Percentiles rank a stretch among this genome's conserved stretches.
These are phyloP conservation scores for Boulengerochromis microlepis DNA, from an alignment of 2,113 vertebrate genomes.

Conservation along the genomic window DNA sequence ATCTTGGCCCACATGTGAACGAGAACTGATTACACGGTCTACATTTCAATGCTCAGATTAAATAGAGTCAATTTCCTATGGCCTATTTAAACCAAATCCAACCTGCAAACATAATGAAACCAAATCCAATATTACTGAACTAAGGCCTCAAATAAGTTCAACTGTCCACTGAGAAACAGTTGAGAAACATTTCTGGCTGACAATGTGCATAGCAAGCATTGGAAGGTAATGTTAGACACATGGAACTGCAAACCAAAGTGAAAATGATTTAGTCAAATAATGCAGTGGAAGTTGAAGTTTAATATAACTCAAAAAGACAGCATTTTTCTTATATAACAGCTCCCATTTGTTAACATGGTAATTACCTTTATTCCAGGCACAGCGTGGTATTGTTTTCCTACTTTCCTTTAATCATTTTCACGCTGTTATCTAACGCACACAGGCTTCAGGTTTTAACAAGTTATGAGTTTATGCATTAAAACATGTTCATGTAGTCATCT, in stretches of 20 bases:
- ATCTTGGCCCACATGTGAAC: conserved; percentile 62
- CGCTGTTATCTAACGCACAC: neutral
- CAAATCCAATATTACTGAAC: conserved; percentile 9
- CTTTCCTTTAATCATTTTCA: neutral
- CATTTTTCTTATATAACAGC: neutral
- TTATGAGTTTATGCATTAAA: neutral
- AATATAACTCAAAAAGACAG: neutral
- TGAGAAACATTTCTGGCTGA: neutral
- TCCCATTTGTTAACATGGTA: neutral
- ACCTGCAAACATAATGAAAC: conserved; percentile 35
- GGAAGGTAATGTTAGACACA: neutral
- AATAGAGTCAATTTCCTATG: conserved; percentile 59
- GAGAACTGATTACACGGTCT: conserved; percentile 64
- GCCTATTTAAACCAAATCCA: conserved; percentile 57
- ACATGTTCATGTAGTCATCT: neutral
- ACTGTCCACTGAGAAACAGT: neutral
- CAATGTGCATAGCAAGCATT: neutral
- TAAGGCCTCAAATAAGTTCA: neutral
- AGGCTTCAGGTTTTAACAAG: neutral
- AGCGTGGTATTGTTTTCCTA: neutral
- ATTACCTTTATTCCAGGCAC: neutral
- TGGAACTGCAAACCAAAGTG: neutral
- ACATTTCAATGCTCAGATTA: conserved; percentile 63
- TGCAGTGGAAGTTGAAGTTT: neutral
- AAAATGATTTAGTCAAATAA: neutral